A percentile compares a stretch with the other conserved stretches of the same genome.
Conservation (phyloP, 2,113 vertebrate genomes). For the Percina caprodes region DNA sequence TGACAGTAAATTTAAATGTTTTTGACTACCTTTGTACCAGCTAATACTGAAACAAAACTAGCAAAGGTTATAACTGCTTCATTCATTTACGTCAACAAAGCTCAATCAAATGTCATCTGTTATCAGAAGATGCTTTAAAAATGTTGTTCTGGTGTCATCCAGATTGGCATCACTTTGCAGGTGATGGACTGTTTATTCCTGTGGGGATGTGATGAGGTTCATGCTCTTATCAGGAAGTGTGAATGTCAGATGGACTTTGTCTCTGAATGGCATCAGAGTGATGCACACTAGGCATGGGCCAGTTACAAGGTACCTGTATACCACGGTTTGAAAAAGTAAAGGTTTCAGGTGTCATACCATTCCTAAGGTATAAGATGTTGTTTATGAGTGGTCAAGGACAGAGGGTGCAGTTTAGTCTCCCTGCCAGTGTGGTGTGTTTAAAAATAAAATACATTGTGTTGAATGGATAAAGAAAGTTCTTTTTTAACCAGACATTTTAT, state of each 20-base stretch:
- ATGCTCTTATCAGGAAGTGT: constrained; percentile 41
- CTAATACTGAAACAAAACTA: neutral
- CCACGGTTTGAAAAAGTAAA: too few relatives aligned
- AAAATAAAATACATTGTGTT: too few relatives aligned
- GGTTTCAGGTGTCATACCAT: too few relatives aligned
- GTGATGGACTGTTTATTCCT: constrained; percentile 1
- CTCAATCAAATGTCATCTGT: constrained; percentile 65
- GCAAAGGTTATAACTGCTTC: constrained; percentile 13
- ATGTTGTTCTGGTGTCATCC: constrained; percentile 28
- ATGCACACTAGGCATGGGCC: neutral
- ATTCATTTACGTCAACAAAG: constrained; percentile 13
- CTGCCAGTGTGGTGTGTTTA: too few relatives aligned
- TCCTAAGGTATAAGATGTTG: too few relatives aligned
- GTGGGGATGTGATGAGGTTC: neutral
- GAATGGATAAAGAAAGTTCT: too few relatives aligned
- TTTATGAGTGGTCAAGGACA: too few relatives aligned
- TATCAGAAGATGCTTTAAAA: constrained; percentile 49
- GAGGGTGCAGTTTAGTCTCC: too few relatives aligned
- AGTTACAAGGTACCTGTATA: too few relatives aligned
- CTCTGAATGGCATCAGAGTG: constrained; percentile 25
- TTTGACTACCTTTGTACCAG: neutral
- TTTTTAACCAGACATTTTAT: too few relatives aligned
- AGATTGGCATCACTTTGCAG: constrained; percentile 36
- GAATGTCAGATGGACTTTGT: constrained; percentile 34
- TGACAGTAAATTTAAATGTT: neutral